Evolutionary conservation across 1,140 invertebrate species (phyloP), one percentile per base, ranked within the genome.

Genomic region (Gryon sp.): DNA sequence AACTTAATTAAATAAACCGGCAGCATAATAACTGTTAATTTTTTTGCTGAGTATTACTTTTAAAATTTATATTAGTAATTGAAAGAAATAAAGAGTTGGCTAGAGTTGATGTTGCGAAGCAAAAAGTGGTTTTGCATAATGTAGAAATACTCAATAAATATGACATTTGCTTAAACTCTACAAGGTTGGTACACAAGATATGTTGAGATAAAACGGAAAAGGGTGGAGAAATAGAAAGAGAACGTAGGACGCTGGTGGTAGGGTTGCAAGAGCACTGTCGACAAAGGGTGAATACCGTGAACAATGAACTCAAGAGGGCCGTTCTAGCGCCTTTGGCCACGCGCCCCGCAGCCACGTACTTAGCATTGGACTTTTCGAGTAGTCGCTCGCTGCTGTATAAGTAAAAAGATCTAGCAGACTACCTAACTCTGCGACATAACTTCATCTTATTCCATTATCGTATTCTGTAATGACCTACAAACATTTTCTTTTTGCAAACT

Each of bases 271-370:
- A 75, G 76, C 26, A 62, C 77, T 65, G 59, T 63, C 55, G 72
- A 38, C 65, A 76, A 68, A 62, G 72, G 70, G 73, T 80, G 80
- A 80, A 82, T 79, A 79, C 78, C 65, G 80, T 73, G 86, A 87
- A 87, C 87, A 87, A 86, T 84, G 86, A 86, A 85, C 80, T 86
- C 74, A 76, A 84, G 87, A 85, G 84, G 84, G 82, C 81, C 77
- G 85, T 84, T 82, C 79, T 79, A 87, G 76, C 82, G 87, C 87
- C 86, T 88, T 83, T 83, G 86, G 87, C 86, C 83, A 87, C 82
- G 80, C 76, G 82, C 80, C 83, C 81, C 73, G 59, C 81, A 83
- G 85, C 80, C 80, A 77, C 83, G 81, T 84, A 83, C 84, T 87
- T 87, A 86, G 81, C 79, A 73, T 80, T 78, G 78, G 86, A 84